These are phyloP conservation scores for Daubentonia madagascariensis DNA, from an alignment of 2,113 vertebrate genomes.

Conservation along the genomic window DNA sequence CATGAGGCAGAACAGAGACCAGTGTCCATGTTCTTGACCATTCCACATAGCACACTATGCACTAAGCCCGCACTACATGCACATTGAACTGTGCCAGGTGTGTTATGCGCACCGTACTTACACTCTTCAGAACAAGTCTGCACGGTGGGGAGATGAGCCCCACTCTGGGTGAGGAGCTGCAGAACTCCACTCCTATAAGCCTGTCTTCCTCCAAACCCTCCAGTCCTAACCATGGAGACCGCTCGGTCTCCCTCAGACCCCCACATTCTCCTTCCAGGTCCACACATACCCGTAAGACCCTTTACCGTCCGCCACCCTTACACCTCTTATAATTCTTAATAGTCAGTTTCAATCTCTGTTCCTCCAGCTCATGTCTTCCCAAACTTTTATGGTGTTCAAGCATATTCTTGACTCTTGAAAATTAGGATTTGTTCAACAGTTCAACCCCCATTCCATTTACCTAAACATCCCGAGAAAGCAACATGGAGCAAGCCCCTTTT, in stretches of 20 bases:
- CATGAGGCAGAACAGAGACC: not conserved
- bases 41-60: rapidly evolving
- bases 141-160: not conserved
- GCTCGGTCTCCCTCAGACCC: not conserved
- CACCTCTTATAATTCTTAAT: not conserved
- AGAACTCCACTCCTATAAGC: rapidly evolving
- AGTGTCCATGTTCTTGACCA: rapidly evolving
- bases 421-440: not conserved
- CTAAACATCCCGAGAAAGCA: not conserved
- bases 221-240: rapidly evolving
- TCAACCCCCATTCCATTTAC: not conserved
- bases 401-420: not conserved
- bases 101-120: rapidly evolving
- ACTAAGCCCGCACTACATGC: not conserved
- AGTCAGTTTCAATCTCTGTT: too few relatives aligned
- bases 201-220: rapidly evolving
- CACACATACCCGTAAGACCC: too few relatives aligned
- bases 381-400: not conserved
- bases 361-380: not conserved
- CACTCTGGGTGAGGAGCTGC: not conserved
- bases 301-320: not conserved
- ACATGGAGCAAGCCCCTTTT: not conserved
- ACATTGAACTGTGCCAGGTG: rapidly evolving
- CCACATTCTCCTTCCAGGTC: too few relatives aligned
- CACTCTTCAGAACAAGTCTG: not conserved